Conservation (phyloP, 2,113 vertebrate genomes). For the Vireo altiloquus region DNA sequence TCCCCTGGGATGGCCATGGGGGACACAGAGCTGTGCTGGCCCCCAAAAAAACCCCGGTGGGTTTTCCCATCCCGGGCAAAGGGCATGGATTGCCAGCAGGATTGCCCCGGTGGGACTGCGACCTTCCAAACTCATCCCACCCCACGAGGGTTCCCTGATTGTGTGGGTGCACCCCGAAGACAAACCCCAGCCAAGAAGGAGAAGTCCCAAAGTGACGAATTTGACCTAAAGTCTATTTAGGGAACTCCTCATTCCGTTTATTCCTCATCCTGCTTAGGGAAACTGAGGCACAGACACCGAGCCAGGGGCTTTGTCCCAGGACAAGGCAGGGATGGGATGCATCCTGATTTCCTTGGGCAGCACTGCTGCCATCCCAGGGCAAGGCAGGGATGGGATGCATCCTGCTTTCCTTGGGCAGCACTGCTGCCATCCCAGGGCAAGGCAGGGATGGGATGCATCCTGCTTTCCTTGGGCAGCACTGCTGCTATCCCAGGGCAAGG, state of each 20-base stretch:
- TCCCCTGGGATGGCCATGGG: not conserved
- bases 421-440: not conserved
- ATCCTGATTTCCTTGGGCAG: not conserved
- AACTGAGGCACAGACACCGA: rapidly evolving
- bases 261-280: not conserved
- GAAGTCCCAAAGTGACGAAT: not conserved
- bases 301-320: not conserved
- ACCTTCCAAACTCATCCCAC: not conserved
- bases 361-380: not conserved
- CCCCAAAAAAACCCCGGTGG: rapidly evolving
- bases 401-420: not conserved
- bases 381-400: not conserved
- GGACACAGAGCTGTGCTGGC: not conserved
- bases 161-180: not conserved
- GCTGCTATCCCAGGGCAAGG: too few relatives aligned
- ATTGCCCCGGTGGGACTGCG: not conserved
- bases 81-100: not conserved
- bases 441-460: too few relatives aligned
- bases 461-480: too few relatives aligned
- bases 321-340: too few relatives aligned
- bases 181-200: not conserved
- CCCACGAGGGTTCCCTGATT: not conserved
- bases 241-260: not conserved
- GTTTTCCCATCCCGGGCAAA: not conserved
- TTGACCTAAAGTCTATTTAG: not conserved